Conservation (phyloP, 1,140 invertebrate species). For the Drosophila arawakana region DNA sequence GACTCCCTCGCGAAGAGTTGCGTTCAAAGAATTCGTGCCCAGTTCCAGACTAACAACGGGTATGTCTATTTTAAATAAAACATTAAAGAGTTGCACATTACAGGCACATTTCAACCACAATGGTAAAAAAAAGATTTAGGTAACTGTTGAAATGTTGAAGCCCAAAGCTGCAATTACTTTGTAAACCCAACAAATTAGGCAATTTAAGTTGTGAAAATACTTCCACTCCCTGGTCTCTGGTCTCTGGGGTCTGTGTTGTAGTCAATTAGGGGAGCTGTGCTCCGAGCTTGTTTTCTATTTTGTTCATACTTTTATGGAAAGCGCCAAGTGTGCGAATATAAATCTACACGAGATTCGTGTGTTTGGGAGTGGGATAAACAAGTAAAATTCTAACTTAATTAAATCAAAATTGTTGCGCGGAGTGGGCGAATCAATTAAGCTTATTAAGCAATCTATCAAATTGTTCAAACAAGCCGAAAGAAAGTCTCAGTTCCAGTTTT, state of each 20-base stretch:
- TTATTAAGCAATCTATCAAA: slow-evolving; percentile 83
- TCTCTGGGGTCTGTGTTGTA: slow-evolving; percentile 14
- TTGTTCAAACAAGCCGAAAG: slow-evolving; percentile 63
- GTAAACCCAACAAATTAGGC: slow-evolving; percentile 81
- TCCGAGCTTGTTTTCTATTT: slow-evolving; percentile 34
- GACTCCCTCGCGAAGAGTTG: slow-evolving; percentile 91
- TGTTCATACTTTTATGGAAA: slow-evolving; percentile 42
- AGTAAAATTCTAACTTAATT: slow-evolving; percentile 74
- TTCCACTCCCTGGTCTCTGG: not conserved
- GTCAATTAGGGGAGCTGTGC: slow-evolving; percentile 24
- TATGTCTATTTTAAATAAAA: slow-evolving; percentile 87
- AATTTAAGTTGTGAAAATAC: slow-evolving; percentile 69
- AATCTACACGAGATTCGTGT: slow-evolving; percentile 29
- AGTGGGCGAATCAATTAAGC: slow-evolving; percentile 79
- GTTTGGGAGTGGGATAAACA: slow-evolving; percentile 23
- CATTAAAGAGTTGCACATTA: slow-evolving; percentile 10
- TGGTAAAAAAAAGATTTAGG: slow-evolving; percentile 10
- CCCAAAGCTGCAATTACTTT: slow-evolving; percentile 74
- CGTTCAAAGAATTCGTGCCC: slow-evolving; percentile 91
- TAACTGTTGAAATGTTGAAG: slow-evolving; percentile 46
- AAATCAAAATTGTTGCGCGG: slow-evolving; percentile 74
- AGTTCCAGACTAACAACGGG: slow-evolving; percentile 91
- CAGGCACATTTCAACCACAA: slow-evolving; percentile 37
- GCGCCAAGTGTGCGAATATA: slow-evolving; percentile 39
- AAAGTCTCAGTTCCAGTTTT: not conserved